Conservation (phyloP, 2,113 vertebrate genomes). For the Stegostoma tigrinum region DNA sequence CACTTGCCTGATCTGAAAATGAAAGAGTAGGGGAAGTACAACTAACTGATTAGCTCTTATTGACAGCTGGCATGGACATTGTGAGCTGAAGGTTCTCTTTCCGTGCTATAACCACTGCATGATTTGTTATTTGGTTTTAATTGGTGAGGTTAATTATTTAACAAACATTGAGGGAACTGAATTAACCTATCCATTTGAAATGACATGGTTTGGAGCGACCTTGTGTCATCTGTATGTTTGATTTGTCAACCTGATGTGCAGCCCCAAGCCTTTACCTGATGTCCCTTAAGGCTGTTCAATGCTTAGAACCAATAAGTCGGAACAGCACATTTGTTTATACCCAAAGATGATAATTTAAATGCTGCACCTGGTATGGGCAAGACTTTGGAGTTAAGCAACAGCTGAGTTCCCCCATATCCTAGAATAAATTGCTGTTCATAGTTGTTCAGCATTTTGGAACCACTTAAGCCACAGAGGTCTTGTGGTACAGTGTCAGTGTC, state of each 20-base stretch:
- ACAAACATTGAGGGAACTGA: background rate
- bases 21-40: no score
- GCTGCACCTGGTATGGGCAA: background rate
- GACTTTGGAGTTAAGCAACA: background rate
- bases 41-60: no score
- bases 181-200: background rate
- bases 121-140: background rate
- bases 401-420: background rate
- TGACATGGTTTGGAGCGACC: background rate
- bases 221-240: background rate
- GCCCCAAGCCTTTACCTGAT: background rate
- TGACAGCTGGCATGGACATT: no score
- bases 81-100: no score
- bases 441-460: no score
- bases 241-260: background rate
- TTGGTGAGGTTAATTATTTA: background rate
- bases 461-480: no score
- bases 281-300: background rate
- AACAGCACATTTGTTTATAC: background rate
- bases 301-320: background rate
- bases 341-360: background rate
- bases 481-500: no score
- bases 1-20: no score
- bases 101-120: no score
- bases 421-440: no score